Percentiles rank a stretch among this genome's conserved stretches.
Conservation (phyloP, 2,797 vertebrate species). For the Galago senegalensis region DNA sequence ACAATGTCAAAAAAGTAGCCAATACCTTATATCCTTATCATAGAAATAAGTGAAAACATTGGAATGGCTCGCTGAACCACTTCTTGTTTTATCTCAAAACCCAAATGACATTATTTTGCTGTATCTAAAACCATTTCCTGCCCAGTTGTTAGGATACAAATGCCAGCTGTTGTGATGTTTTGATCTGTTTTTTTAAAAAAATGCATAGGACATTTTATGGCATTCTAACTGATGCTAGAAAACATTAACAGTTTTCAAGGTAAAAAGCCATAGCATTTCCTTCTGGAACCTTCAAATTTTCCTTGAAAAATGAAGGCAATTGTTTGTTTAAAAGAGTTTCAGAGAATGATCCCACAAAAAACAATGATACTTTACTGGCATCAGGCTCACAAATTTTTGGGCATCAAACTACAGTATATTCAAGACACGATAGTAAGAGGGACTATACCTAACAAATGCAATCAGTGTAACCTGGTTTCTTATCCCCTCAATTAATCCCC, state of each 20-base stretch:
- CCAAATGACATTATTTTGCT: neutral
- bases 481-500: too few species aligned
- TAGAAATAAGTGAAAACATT: neutral
- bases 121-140: neutral
- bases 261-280: neutral
- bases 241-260: neutral
- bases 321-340: neutral
- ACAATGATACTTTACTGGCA: neutral
- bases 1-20: neutral
- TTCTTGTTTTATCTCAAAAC: neutral
- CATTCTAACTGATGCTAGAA: slow-evolving; percentile 8
- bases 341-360: neutral
- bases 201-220: slow-evolving; percentile 3
- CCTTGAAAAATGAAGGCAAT: slow-evolving; percentile 45
- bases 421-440: too few species aligned
- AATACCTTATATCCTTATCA: neutral
- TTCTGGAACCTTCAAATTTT: slow-evolving; percentile 21
- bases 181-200: neutral
- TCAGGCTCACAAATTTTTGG: neutral
- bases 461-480: too few species aligned
- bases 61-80: neutral
- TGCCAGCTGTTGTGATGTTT: slow-evolving; percentile 56
- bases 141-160: neutral
- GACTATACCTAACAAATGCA: too few species aligned
- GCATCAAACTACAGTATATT: neutral